Evolutionary conservation across 2,113 vertebrate species (phyloP).

Genomic region (Ictalurus punctatus): DNA sequence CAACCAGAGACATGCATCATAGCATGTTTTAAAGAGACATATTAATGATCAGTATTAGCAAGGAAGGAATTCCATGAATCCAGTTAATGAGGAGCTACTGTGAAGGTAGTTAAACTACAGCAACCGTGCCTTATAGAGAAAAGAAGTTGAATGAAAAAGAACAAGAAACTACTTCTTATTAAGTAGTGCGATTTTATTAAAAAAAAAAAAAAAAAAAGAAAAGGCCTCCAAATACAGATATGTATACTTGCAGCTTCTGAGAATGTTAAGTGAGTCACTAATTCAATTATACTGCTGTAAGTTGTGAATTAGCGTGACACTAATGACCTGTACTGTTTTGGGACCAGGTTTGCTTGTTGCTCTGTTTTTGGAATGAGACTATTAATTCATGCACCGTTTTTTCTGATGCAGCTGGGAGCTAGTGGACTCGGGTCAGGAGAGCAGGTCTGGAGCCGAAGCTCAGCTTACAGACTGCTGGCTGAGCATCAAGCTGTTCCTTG

Average conservation of each 20-base stretch:
- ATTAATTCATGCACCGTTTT: background rate
- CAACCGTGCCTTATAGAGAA: background rate
- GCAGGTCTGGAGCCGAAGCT: slow-evolving; percentile 75
- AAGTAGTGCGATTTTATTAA: background rate
- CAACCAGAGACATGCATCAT: background rate
- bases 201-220: background rate
- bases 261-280: background rate
- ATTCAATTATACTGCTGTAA: background rate
- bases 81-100: background rate
- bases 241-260: background rate
- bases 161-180: background rate
- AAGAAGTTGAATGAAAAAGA: background rate
- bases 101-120: background rate
- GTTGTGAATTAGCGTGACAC: background rate
- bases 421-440: slow-evolving; percentile 77
- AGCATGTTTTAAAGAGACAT: background rate
- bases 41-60: background rate
- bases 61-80: background rate
- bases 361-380: background rate
- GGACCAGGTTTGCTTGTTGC: background rate
- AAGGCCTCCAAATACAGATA: background rate
- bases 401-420: slow-evolving; percentile 82
- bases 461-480: slow-evolving; percentile 83
- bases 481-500: slow-evolving; percentile 84
- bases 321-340: background rate